phyloP scores from a whole-genome alignment of 2,797 vertebrate genomes.

The Lepidocolaptes lacrymiger region DNA sequence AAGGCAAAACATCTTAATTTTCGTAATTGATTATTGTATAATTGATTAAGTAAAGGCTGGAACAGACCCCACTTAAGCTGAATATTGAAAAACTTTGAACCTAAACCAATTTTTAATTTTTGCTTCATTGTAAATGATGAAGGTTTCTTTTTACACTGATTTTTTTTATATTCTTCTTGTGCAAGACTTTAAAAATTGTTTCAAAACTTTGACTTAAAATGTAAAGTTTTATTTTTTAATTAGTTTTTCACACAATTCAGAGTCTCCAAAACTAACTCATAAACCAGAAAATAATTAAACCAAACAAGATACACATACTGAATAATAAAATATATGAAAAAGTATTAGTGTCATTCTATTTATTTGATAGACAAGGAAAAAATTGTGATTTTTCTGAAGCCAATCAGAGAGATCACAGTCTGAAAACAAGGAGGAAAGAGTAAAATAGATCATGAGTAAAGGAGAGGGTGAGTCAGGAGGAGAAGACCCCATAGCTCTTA shows the following conservation, averaged over 20 bases:
- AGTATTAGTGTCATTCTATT: background rate
- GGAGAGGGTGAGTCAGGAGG: background rate
- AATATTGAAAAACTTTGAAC: background rate
- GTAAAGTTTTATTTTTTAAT: background rate
- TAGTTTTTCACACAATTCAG: background rate
- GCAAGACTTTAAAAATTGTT: background rate
- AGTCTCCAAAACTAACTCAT: background rate
- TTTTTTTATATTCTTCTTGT: background rate
- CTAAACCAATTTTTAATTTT: background rate
- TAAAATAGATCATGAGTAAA: background rate
- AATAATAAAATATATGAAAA: background rate
- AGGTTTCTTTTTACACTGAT: background rate
- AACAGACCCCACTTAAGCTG: background rate
- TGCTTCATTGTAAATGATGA: background rate
- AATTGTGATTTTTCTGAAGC: background rate
- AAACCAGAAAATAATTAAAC: background rate
- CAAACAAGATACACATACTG: background rate
- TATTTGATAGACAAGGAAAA: background rate
- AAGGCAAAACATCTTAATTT: background rate
- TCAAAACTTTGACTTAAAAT: background rate
- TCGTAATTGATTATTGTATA: background rate
- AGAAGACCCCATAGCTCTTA: background rate
- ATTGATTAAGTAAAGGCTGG: background rate
- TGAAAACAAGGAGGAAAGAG: background rate
- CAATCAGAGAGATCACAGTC: background rate